Evolutionary conservation across 1,140 invertebrate genomes (phyloP).

Genomic region (Meloidogyne floridensis): DNA sequence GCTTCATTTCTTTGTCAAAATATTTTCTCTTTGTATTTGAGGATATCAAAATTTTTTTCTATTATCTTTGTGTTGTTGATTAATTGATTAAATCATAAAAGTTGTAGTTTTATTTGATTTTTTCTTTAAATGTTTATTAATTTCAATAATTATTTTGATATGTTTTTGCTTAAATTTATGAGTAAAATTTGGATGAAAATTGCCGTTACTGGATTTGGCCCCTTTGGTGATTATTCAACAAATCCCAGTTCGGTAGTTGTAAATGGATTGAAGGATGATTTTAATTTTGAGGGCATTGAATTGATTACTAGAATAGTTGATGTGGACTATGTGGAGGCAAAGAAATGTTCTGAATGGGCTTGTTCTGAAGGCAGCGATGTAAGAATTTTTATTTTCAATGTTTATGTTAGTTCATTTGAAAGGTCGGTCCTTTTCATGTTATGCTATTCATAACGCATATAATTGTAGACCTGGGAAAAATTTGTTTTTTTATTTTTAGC

Average conservation of each 20-base stretch:
- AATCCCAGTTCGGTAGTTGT: conserved; percentile 38
- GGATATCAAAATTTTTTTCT: neutral
- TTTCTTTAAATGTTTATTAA: neutral
- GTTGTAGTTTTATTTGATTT: conserved; percentile 8
- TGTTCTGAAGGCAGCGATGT: neutral
- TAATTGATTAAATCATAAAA: conserved; percentile 12
- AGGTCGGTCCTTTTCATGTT: too few species aligned
- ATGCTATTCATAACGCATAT: too few species aligned
- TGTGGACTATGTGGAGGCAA: conserved; percentile 36
- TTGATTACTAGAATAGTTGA: conserved; percentile 30
- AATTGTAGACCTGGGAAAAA: too few species aligned
- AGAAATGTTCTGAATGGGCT: conserved; percentile 17
- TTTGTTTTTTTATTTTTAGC: neutral
- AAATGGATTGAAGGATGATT: conserved; percentile 8
- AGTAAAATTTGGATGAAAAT: conserved; percentile 19
- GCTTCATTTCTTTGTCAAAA: neutral
- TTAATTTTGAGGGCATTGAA: conserved; percentile 9
- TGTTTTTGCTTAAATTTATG: neutral
- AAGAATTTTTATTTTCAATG: neutral
- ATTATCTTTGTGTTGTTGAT: neutral
- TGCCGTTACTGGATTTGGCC: conserved; percentile 33
- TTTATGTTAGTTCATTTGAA: conserved; percentile 11
- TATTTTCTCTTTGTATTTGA: too few species aligned
- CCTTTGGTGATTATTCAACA: conserved; percentile 28
- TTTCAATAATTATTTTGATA: neutral